Percentiles rank a stretch among this genome's conserved stretches.
Evolutionary conservation across 2,888 invertebrate species (phyloP).

Genomic region (Leptopilina drosophilae): DNA sequence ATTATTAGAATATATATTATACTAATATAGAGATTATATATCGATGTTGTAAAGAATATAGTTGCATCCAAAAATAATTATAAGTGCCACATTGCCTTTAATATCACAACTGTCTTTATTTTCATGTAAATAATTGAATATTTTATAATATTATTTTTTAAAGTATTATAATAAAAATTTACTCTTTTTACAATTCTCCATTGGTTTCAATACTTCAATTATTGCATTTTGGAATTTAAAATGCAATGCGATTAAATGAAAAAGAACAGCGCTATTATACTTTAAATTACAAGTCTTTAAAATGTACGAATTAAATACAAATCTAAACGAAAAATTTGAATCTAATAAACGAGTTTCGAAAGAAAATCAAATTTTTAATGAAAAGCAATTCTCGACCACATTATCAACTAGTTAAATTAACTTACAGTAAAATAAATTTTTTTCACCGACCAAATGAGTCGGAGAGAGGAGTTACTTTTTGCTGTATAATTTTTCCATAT

Average conservation of each 20-base stretch:
- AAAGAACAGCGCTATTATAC: no score
- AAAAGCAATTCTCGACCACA: not conserved
- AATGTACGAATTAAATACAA: no score
- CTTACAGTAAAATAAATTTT: slow-evolving; percentile 1
- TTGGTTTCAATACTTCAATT: slow-evolving; percentile 39
- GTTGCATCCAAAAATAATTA: not conserved
- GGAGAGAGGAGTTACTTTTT: slow-evolving; percentile 81
- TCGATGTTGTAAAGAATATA: not conserved
- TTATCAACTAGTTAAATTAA: not conserved
- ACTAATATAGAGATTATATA: not conserved
- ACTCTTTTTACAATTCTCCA: slow-evolving; percentile 48
- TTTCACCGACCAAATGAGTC: slow-evolving; percentile 27
- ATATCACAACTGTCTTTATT: slow-evolving; percentile 9
- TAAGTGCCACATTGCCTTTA: slow-evolving; percentile 33
- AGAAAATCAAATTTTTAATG: not conserved
- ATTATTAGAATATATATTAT: not conserved
- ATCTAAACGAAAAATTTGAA: no score
- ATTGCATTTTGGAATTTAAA: not conserved
- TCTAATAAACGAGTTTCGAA: no score
- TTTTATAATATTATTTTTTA: slow-evolving; percentile 31
- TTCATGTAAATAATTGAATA: slow-evolving; percentile 28
- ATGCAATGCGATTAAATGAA: no score
- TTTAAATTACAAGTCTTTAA: no score
- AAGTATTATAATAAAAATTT: slow-evolving; percentile 43
- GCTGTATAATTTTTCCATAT: slow-evolving; percentile 95